Percentiles rank a stretch among this genome's conserved stretches.
These are phyloP conservation scores for Tetanocera ferruginea DNA, from an alignment of 2,888 invertebrate species.

Conservation along the genomic window DNA sequence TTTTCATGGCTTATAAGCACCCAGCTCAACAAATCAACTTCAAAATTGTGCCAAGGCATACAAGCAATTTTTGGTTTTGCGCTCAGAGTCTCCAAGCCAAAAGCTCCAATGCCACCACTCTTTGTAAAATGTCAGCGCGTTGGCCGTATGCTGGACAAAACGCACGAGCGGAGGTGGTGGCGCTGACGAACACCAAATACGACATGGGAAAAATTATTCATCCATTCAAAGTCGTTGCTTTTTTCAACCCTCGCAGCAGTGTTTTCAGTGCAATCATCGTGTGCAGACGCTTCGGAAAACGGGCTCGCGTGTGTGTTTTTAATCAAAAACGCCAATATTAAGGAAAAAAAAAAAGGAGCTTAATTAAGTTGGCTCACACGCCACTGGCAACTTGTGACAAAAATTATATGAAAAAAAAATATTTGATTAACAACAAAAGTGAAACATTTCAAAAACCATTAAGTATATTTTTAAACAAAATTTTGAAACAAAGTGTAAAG, in stretches of 20 bases:
- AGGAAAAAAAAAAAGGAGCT: slow-evolving; percentile 12
- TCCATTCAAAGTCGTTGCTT: slow-evolving; percentile 46
- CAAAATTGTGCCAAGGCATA: slow-evolving; percentile 20
- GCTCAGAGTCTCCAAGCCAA: not conserved
- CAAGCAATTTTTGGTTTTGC: not conserved
- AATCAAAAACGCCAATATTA: slow-evolving; percentile 4
- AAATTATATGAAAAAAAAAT: not conserved
- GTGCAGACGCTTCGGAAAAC: slow-evolving; percentile 61
- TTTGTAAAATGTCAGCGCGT: not conserved
- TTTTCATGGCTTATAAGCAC: not conserved
- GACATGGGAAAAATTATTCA: slow-evolving; percentile 34
- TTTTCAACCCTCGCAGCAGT: slow-evolving; percentile 59
- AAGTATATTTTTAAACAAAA: not conserved
- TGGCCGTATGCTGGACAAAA: not conserved
- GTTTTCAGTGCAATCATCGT: slow-evolving; percentile 65
- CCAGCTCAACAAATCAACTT: not conserved
- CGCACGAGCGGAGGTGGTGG: not conserved
- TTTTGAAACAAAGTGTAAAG: not conserved
- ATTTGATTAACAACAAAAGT: not conserved
- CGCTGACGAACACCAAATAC: slow-evolving; percentile 10
- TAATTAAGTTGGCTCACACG: slow-evolving; percentile 5
- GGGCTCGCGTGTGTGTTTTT: slow-evolving; percentile 46
- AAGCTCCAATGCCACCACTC: not conserved
- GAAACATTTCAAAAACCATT: not conserved
- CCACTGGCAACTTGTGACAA: not conserved